Base-by-base conservation (phyloP, 2,113 vertebrate species). In the Pelecanoides urinatrix region DNA sequence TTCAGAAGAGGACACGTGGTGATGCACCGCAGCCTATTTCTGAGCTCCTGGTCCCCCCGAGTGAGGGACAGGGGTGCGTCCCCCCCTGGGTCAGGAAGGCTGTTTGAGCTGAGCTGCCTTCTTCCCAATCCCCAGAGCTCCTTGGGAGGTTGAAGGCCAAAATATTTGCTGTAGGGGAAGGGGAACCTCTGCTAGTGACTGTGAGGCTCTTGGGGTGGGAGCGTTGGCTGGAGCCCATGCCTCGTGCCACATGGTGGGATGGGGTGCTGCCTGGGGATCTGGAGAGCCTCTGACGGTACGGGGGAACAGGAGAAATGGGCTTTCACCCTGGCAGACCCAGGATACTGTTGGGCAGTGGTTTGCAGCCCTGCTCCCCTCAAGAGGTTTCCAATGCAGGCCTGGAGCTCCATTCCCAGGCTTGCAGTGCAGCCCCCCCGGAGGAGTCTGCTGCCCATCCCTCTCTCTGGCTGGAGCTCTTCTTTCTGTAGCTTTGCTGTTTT, bases 221-320 rank as follows among this genome's bases (percentile, higher is more conserved):
- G 10, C 0, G 0, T 45, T 55, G 63, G 7, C 36, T 89, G 63
- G 14, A 61, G 27, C 25, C 68, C 4, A 1, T 65, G 63, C n/a
- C 63, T 67, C 0, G 2, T 83, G 53, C 59, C 0, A 0, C 36
- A 10, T 0, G 3, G 47, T 0, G 2, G 42, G 26, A 40, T 70
- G 55, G 26, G 38, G 17, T 30, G 45, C 56, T 90, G 20, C 32
- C 32, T 1, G 1, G 63, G 21, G 30, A 34, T 65, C 44, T 0
- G 1, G 49, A 40, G 63, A 72, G 23, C 74, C 36, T 59, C 40
- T 70, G 62, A 27, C 47, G 78, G 65, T 7, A 10, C 3, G 5
- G 12, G 32, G 9, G 7, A 9, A 49, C 44, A 40, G 52, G 20
- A 76, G 32, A n/a, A 40, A 34, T 32, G 56, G 22, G 16, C 29